Percentiles rank a stretch among this genome's conserved stretches.
Evolutionary conservation across 2,888 invertebrate genomes (phyloP).

Genomic region (Scaeva pyrastri): DNA sequence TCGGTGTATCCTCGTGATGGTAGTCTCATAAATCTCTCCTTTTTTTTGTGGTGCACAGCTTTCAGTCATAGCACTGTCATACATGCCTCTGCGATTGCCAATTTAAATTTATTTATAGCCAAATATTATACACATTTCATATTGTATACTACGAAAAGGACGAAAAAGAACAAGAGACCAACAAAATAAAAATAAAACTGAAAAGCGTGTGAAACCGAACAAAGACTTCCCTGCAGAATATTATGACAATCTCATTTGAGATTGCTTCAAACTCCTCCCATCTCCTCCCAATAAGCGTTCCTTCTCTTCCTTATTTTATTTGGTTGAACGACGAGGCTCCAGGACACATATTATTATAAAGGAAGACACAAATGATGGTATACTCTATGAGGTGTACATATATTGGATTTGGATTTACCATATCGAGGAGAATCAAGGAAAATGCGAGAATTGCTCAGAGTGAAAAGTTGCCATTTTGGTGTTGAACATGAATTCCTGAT

Average conservation of each 20-base stretch:
- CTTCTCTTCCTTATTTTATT: not conserved
- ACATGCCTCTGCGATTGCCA: slow-evolving; percentile 48
- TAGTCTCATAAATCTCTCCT: slow-evolving; percentile 35
- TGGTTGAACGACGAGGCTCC: not conserved
- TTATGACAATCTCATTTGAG: slow-evolving; percentile 14
- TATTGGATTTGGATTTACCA: not conserved
- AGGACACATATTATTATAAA: not conserved
- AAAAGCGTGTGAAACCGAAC: slow-evolving; percentile 12
- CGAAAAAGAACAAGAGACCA: not conserved
- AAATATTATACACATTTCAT: slow-evolving; percentile 39
- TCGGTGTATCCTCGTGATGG: slow-evolving; percentile 15
- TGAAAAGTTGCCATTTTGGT: not conserved
- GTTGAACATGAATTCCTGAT: not conserved
- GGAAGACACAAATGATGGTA: not conserved
- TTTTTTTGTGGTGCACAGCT: slow-evolving; percentile 34
- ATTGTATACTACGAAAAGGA: not conserved
- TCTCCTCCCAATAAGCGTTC: no score
- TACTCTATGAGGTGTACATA: not conserved
- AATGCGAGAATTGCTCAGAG: not conserved
- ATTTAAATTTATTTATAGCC: slow-evolving; percentile 52
- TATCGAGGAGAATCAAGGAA: not conserved
- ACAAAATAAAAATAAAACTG: slow-evolving; percentile 4
- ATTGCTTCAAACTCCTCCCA: not conserved
- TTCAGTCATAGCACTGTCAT: slow-evolving; percentile 44
- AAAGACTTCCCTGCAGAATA: slow-evolving; percentile 14